Evolutionary conservation across 2,797 vertebrate species (phyloP).

Genomic region (Fringilla coelebs): DNA sequence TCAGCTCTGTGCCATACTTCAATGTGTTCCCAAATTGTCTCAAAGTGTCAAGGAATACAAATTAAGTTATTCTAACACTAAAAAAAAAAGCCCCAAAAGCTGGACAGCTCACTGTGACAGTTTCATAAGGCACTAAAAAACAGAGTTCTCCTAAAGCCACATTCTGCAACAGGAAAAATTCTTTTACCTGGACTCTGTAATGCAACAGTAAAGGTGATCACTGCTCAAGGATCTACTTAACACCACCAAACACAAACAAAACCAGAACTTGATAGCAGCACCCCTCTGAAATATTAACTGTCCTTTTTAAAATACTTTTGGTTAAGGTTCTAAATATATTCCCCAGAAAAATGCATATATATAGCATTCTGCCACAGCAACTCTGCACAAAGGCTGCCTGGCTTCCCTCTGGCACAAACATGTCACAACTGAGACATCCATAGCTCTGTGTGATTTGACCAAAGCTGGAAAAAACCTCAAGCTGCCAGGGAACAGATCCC

Average conservation of each 20-base stretch:
- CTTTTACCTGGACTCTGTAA: not conserved
- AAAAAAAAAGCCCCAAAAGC: not conserved
- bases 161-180: not conserved
- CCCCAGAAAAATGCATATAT: not conserved
- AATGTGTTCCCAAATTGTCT: not conserved
- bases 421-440: constrained; percentile 10
- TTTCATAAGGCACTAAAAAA: not conserved
- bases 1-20: not conserved
- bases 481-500: not conserved
- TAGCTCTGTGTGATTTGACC: not conserved
- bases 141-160: not conserved
- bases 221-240: not conserved
- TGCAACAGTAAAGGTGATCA: accelerated
- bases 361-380: not conserved
- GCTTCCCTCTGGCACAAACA: constrained; percentile 44
- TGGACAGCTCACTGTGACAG: not conserved
- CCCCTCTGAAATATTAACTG: not conserved
- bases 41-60: not conserved
- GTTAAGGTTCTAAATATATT: constrained; percentile 34
- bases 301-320: not conserved
- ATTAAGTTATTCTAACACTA: not conserved
- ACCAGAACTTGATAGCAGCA: not conserved
- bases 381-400: not conserved
- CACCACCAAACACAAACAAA: not conserved
- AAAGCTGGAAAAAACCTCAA: constrained; percentile 22